Base-by-base conservation (phyloP, 92 coral and sea anemone genomes). In the Actinostola sp. region DNA sequence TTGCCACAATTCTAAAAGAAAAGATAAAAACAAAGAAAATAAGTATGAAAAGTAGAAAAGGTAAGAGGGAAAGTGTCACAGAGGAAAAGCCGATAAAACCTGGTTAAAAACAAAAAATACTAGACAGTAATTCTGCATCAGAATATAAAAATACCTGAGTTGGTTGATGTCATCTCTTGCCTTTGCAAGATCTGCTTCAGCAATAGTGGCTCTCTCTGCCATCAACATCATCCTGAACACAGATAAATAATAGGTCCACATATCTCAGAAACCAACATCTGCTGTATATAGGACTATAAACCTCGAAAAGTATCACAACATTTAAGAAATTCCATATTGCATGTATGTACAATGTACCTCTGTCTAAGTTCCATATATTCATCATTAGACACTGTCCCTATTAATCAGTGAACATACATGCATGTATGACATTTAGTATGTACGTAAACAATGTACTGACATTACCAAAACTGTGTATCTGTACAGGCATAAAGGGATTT, bases 171-270 rank as follows among this genome's bases (percentile, higher is more conserved):
- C 98, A 33, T 87, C 92, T 17, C 88, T 57, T 9, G 97, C 98
- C 65, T 87, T 82, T 5, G 86, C 84, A 7, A 94, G 80, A 20
- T 88, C 89, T 27, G 90, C 86, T 63, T 94, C 95, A 11, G 98
- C 92, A 23, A 63, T 65, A 10, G 73, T 46, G 16, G 92, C 93
- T 76, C 95, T 87, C 14, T 94, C 92, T 46, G 88, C 92, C 53
- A 89, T 83, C 52, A 25, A 70, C 27, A 80, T 78, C 57, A 93
- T 67, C 63, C 97, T 92, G 14, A 10, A 52, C n/a, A 71, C 12
- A 4, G 27, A n/a, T 48, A 63, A 45, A 19, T 12, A 16, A 62
- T 28, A 33, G n/a, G n/a, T n/a, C n/a, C n/a, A n/a, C n/a, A n/a
- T n/a, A n/a, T n/a, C n/a, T n/a, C n/a, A n/a, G n/a, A n/a, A n/a